Evolutionary conservation across 2,113 vertebrate genomes (phyloP), one percentile per base, ranked within the genome.

Genomic region (Labeo catla): DNA sequence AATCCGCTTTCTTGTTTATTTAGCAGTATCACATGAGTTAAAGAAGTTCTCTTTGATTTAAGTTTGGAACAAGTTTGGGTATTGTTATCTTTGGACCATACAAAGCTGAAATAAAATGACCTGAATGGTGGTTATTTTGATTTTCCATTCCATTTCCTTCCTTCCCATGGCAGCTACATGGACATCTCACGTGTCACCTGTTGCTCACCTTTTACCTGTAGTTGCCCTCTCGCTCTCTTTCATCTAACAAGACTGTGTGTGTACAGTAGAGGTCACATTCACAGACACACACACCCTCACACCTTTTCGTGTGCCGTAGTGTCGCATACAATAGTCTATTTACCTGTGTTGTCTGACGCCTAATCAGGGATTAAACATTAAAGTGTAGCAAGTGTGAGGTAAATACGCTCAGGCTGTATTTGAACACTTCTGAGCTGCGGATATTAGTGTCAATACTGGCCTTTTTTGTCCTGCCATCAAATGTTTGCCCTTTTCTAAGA

Each of bases 201-300:
- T 85, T 1, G 8, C 80, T 78, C 93, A 94, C 93, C 93, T 50
- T 39, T 95, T 91, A 94, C 93, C 93, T 93, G 93, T 89, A 91
- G 92, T 92, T 91, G 91, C 91, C 91, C 93, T 90, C 81, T 16
- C 28, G 47, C 47, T 5, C 86, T 88, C 93, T 94, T 94, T 95
- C 92, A 94, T 92, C 87, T 72, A 13, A 52, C 28, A 72, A 73
- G 72, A 74, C 70, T 89, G 89, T 92, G 88, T 90, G 90, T 91
- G 91, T 94, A 95, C 94, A 95, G 94, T 95, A 94, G 92, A 92
- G 94, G 93, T 94, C 94, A 93, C 91, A 88, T 92, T 92, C 65
- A 79, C 23, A 72, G 47, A 78, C 54, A 49, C 81, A 79, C 76
- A 84, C 83, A 63, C 93, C 94, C 94, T 93, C 70, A 61, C 84